Evolutionary conservation across 1,140 invertebrate genomes (phyloP), one percentile per base, ranked within the genome.

Genomic region (Sarcophaga bullata): DNA sequence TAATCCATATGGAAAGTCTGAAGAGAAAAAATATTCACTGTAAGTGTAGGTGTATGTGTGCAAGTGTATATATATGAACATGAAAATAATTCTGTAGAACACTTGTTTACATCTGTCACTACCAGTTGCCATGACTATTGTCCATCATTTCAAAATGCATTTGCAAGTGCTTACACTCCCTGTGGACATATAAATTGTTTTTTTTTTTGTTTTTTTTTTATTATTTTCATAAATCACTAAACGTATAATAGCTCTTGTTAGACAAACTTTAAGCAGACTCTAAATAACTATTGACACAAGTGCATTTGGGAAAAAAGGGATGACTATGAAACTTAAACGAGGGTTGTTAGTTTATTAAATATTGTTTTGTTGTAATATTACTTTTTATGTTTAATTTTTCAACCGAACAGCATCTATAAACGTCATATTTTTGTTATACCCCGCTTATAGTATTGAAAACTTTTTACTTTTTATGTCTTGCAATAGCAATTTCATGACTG

Each of bases 31-130:
- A 37, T 37, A 37, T 37, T 37, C 25, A 2, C 1, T 4, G 25
- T 37, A 37, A 1, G 25, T 58, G 7, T n/a, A n/a, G 13, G 7
- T 4, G n/a, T n/a, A 58, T 58, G 15, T 58, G 11, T 7, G n/a
- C 10, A 58, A 58, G n/a, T 58, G 6, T 13, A 13, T 58, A 58
- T 15, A 58, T 58, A 58, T 13, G n/a, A 10, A 58, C 4, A 58
- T 58, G 15, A 7, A 15, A 58, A n/a, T 58, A 58, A 6, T n/a
- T n/a, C 15, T 58, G 54, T 58, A 58, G 15, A 58, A 37, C 15
- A n/a, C n/a, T n/a, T 58, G 13, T 58, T n/a, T 58, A 58, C 54
- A 58, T 58, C 54, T 58, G 54, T 58, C 54, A 58, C 54, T n/a
- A 58, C 54, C 54, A 58, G 54, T n/a, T 6, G n/a, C 10, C 10